Evolutionary conservation across 2,113 vertebrate species (phyloP).

Genomic region (Camelus dromedarius): DNA sequence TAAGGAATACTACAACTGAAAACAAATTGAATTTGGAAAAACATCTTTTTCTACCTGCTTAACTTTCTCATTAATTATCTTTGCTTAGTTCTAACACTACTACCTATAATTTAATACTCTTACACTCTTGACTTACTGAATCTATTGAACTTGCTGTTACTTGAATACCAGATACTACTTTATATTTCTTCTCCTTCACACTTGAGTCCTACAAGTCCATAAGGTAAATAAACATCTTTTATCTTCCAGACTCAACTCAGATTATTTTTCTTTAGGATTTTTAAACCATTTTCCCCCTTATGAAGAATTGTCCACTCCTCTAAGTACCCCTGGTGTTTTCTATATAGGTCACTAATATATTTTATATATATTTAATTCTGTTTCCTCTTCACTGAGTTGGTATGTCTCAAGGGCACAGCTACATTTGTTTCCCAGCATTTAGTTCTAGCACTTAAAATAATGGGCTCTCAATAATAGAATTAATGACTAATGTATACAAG

Average conservation of each 20-base stretch:
- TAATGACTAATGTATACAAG: neutral
- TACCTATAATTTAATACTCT: neutral
- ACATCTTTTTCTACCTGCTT: neutral
- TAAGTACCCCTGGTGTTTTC: neutral
- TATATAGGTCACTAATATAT: neutral
- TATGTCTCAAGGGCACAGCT: slow-evolving; percentile 1
- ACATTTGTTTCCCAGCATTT: neutral
- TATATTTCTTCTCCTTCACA: neutral
- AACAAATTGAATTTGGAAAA: neutral
- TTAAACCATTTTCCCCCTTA: neutral
- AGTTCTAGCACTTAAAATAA: neutral
- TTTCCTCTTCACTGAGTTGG: slow-evolving; percentile 48
- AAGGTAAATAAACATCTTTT: neutral
- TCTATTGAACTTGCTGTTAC: neutral
- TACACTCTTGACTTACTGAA: neutral
- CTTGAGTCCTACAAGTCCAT: neutral
- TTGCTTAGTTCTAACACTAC: neutral
- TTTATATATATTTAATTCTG: neutral
- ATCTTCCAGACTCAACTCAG: neutral
- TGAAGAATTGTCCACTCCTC: neutral
- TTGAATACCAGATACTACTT: neutral
- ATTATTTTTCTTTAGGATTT: neutral
- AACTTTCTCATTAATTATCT: neutral
- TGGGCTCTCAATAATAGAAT: neutral
- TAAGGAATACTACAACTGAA: neutral